Evolutionary conservation across 2,888 invertebrate genomes (phyloP).

Genomic region (Ecliptopera silaceata): DNA sequence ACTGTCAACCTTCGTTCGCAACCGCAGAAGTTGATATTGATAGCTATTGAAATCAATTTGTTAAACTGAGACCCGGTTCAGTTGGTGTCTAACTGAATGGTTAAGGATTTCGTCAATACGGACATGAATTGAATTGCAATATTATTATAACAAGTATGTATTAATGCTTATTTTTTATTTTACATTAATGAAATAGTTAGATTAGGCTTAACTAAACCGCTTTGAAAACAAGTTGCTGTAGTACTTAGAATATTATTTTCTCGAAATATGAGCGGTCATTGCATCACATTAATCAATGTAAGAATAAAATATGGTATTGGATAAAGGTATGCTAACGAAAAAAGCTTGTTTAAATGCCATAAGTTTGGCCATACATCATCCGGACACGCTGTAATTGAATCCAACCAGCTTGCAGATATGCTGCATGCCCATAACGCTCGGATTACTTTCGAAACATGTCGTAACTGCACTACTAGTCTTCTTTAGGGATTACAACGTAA

Average conservation of each 20-base stretch:
- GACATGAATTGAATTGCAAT: too few species aligned
- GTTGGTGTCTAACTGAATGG: neutral
- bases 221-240: too few species aligned
- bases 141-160: too few species aligned
- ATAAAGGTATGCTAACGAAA: neutral
- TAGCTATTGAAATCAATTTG: slow-evolving; percentile 20
- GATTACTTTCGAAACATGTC: slow-evolving; percentile 49
- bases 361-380: neutral
- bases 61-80: neutral
- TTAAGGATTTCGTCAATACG: neutral
- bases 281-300: neutral
- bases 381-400: slow-evolving; percentile 6
- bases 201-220: too few species aligned
- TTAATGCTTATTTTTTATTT: too few species aligned
- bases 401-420: slow-evolving; percentile 17
- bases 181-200: neutral
- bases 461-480: slow-evolving; percentile 45
- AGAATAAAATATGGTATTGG: neutral
- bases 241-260: neutral
- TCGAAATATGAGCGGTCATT: neutral
- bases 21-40: slow-evolving; percentile 17
- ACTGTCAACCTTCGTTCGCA: slow-evolving; percentile 19
- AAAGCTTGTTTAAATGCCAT: neutral
- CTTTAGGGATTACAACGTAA: slow-evolving; percentile 49
- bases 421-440: slow-evolving; percentile 28